These are phyloP conservation scores for Rhinolophus sinicus DNA, from an alignment of 2,113 vertebrate genomes.

Conservation along the genomic window DNA sequence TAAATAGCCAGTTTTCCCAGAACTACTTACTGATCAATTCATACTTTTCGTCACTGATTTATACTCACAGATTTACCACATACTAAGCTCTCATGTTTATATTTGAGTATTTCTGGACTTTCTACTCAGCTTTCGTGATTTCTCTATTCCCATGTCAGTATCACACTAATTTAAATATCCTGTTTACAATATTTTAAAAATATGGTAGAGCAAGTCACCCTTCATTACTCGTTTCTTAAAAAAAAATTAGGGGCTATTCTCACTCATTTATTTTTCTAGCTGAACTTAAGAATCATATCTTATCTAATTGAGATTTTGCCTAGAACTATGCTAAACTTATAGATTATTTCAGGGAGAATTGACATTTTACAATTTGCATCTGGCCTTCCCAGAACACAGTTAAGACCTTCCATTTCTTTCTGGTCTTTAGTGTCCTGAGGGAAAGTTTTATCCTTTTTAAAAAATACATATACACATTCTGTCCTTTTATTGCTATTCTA, in stretches of 20 bases:
- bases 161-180: not conserved
- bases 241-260: not conserved
- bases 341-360: not conserved
- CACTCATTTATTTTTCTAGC: conserved; percentile 36
- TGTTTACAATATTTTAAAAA: not conserved
- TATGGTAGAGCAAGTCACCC: not conserved
- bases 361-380: not conserved
- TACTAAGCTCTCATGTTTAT: not conserved
- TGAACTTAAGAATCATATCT: not conserved
- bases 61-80: not conserved
- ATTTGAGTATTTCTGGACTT: not conserved
- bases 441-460: not conserved
- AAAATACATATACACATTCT: not conserved
- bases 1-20: not conserved
- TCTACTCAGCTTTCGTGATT: not conserved
- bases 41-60: not conserved
- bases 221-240: not conserved
- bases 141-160: not conserved
- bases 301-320: not conserved
- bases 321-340: not conserved
- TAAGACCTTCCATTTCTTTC: not conserved
- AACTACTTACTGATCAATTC: not conserved
- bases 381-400: not conserved
- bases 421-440: not conserved
- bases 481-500: not conserved